These are phyloP conservation scores for Bombus impatiens DNA, from an alignment of 1,140 invertebrate species.

Conservation along the genomic window DNA sequence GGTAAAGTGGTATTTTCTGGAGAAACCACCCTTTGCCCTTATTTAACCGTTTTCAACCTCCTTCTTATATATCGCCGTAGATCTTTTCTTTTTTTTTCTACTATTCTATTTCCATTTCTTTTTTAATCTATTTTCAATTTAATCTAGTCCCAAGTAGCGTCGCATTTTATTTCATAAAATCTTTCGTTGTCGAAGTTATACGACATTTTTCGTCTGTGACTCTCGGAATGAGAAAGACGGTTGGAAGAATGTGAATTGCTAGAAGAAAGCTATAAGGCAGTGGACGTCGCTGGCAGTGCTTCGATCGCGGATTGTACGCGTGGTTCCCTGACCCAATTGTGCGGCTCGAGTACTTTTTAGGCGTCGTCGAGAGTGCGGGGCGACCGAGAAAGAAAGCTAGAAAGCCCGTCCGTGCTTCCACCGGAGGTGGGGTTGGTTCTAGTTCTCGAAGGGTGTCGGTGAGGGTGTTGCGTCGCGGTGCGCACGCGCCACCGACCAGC, in stretches of 20 bases:
- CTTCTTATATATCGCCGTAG: background rate
- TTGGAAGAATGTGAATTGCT: no score
- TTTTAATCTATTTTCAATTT: no score
- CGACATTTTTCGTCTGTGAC: no score
- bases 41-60: background rate
- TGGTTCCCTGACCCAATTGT: slow-evolving; percentile 51
- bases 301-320: slow-evolving; percentile 37
- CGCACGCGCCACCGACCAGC: slow-evolving; percentile 34
- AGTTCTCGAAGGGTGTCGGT: slow-evolving; percentile 36
- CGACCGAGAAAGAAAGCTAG: slow-evolving; percentile 17
- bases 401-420: slow-evolving; percentile 5
- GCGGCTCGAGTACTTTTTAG: slow-evolving; percentile 30
- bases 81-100: background rate
- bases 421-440: background rate
- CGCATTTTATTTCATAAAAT: background rate
- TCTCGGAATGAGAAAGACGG: no score
- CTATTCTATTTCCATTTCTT: no score
- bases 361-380: slow-evolving; percentile 28
- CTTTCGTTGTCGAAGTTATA: no score
- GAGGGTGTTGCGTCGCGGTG: background rate
- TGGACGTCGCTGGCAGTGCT: slow-evolving; percentile 9
- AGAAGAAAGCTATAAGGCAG: background rate
- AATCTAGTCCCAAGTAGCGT: background rate
- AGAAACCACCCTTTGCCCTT: no score
- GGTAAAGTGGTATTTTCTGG: slow-evolving; percentile 19